Evolutionary conservation across 2,888 invertebrate genomes (phyloP), one percentile per base, ranked within the genome.

Genomic region (Epistrophella euchroma): DNA sequence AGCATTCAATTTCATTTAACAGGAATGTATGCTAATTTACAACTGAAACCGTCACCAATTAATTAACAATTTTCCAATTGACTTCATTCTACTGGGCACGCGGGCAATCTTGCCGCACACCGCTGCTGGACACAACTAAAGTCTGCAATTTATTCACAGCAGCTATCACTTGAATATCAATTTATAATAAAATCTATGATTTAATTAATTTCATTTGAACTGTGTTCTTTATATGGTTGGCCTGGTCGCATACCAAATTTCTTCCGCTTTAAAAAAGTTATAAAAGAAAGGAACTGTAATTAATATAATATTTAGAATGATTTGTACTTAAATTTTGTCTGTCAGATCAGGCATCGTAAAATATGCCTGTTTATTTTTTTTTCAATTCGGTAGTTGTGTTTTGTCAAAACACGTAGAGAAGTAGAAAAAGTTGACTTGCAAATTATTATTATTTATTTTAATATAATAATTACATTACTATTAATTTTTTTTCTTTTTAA

Each of bases 21-120:
- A 35, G 47, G 66, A 68, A 50, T 52, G 37, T 52, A 68, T 68
- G 68, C 25, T 37, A 52, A 68, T 68, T 37, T 22, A 6, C 52
- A 22, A 5, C 35, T 22, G 11, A 22, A 50, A 25, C 19, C 52
- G 2, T 52, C 25, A 52, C 50, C 50, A 52, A 52, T 68, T 68
- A 68, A 68, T 50, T 52, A 50, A 50, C 35, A 40, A 52, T 47
- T 68, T 68, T 68, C 68, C 68, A 68, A 50, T 68, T 52, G 68
- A 68, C 68, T 68, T 52, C 68, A 25, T 68, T 52, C 37, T 37
- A 52, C 22, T 6, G 4, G 11, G 47, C 17, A 28, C 11, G 6
- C n/a, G 47, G 19, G 17, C 45, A 3, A 3, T 17, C 13, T 32
- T n/a, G n/a, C n/a, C n/a, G n/a, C n/a, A n/a, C n/a, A n/a, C n/a